A percentile compares a stretch with the other conserved stretches of the same genome.
Evolutionary conservation across 2,797 vertebrate genomes (phyloP).

Genomic region (Tapera naevia): DNA sequence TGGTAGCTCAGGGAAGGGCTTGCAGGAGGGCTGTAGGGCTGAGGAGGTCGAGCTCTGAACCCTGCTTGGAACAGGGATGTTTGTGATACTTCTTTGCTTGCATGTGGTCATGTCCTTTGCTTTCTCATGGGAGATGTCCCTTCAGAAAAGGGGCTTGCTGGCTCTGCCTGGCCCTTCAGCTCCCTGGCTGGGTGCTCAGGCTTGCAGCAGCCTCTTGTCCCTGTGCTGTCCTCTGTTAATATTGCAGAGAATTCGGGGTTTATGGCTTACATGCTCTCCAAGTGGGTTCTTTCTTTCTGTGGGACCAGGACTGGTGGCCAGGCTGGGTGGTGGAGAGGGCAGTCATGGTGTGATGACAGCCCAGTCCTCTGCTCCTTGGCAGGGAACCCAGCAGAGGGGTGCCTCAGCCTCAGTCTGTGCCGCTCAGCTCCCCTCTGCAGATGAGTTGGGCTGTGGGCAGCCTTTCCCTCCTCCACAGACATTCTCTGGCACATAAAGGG

Average conservation of each 20-base stretch:
- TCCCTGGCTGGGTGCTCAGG: neutral
- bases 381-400: neutral
- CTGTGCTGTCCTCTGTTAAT: neutral
- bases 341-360: fast-evolving
- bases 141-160: neutral
- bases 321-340: neutral
- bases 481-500: neutral
- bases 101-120: fast-evolving
- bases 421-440: neutral
- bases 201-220: neutral
- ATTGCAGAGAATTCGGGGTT: neutral
- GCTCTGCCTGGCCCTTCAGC: neutral
- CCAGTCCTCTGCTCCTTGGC: fast-evolving
- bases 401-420: fast-evolving
- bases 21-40: neutral
- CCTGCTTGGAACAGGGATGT: neutral
- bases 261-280: neutral
- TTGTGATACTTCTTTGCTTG: neutral
- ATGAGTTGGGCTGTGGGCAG: neutral
- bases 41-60: neutral
- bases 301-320: neutral
- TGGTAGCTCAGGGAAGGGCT: neutral
- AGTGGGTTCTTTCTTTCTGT: neutral
- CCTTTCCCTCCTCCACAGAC: neutral
- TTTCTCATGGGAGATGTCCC: neutral